Base-by-base conservation (phyloP, 2,888 invertebrate species). In the Sphaerophoria rueppellii region DNA sequence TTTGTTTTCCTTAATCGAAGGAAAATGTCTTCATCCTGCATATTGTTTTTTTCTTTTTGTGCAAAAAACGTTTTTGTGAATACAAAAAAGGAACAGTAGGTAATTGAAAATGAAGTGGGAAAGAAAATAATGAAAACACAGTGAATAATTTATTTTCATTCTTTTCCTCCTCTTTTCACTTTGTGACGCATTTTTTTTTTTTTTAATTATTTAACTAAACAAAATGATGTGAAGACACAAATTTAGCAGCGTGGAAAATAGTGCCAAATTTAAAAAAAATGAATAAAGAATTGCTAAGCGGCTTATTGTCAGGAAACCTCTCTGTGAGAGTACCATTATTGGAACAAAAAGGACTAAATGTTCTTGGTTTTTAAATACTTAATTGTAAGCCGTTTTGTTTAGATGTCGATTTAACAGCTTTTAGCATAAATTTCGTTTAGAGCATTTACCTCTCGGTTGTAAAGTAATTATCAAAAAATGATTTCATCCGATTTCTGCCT, bases 151-250 rank as follows among this genome's bases (percentile, higher is more conserved):
- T 72, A 76, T 81, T 70, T 71, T 81, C 63, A 58, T 71, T 48
- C 46, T 69, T 79, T 79, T 79, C 71, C 72, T 69, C 63, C 24
- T 24, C 48, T 52, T 72, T 77, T 72, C 77, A 77, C 77, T 82
- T 77, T 82, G 55, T 14, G 50, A 55, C 40, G 55, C 70, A 63
- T 55, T 54, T 70, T 70, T 70, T 54, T 43, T 6, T 32, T 6
- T 69, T 34, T 61, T 48, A 37, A n/a, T 14, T 55, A 55, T 54
- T 50, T 48, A 69, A 52, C 69, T 52, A 37, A 55, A 34, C 54
- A 54, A 60, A 16, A 50, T 37, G 70, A 63, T 34, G 16, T 50
- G 43, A 46, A 14, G 24, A 32, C 32, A 9, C 40, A 43, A 34
- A 75, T 54, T 48, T 63, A 43, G 16, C 63, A 35, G 40, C 57